A percentile compares a stretch with the other conserved stretches of the same genome.
Evolutionary conservation across 2,113 vertebrate genomes (phyloP).

Genomic region (Gulo gulo): DNA sequence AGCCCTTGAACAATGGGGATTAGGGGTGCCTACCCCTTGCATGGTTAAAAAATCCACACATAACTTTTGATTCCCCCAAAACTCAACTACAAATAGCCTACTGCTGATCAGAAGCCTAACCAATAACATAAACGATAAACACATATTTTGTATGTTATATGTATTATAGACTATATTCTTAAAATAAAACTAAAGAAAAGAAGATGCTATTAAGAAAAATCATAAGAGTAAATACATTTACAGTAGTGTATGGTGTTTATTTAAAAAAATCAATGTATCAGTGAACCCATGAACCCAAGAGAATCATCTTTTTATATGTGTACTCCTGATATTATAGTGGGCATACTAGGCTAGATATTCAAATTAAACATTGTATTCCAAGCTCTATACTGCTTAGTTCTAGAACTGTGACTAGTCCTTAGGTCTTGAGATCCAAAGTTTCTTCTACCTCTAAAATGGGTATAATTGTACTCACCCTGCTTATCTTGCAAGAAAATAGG

Average conservation of each 20-base stretch:
- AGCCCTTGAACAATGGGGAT: background rate
- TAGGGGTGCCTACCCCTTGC: background rate
- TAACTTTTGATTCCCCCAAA: background rate
- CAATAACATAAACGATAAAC: background rate
- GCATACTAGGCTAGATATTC: background rate
- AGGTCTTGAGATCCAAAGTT: background rate
- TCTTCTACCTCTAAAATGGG: background rate
- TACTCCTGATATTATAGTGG: background rate
- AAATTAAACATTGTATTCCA: background rate
- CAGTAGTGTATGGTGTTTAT: background rate
- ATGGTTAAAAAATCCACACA: background rate
- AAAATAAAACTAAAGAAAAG: background rate
- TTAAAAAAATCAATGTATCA: background rate
- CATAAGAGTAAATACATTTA: background rate
- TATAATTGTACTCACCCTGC: background rate
- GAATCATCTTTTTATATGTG: background rate
- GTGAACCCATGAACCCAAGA: background rate
- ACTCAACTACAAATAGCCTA: background rate
- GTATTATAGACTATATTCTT: background rate
- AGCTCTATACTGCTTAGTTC: background rate
- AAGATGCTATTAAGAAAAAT: background rate
- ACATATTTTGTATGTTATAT: background rate
- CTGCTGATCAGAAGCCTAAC: background rate
- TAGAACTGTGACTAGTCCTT: background rate
- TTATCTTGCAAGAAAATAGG: background rate